Conservation (phyloP, 1,140 invertebrate species). For the Drosophila nikananu region DNA sequence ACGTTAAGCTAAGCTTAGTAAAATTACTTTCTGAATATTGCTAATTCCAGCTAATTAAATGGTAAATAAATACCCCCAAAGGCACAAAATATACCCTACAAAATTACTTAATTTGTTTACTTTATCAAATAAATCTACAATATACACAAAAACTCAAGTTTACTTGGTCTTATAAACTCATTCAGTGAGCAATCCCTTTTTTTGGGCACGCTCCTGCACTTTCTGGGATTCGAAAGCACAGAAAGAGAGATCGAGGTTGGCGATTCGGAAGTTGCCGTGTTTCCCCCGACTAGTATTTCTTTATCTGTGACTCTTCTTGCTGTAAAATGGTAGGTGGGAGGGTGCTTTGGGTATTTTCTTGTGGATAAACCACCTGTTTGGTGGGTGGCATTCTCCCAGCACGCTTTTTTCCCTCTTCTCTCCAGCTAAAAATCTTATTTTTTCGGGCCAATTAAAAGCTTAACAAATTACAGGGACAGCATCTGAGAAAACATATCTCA, state of each 20-base stretch:
- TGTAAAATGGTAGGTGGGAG: background rate
- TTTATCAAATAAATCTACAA: conserved; percentile 11
- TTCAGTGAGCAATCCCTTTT: background rate
- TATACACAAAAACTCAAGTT: background rate
- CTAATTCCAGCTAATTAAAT: background rate
- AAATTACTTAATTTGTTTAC: background rate
- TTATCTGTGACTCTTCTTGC: conserved; percentile 44
- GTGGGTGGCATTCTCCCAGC: conserved; percentile 21
- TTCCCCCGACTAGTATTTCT: conserved; percentile 18
- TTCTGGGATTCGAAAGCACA: conserved; percentile 50
- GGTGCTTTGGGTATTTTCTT: background rate
- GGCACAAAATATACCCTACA: background rate
- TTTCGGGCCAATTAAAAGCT: conserved; percentile 59
- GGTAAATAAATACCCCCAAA: background rate
- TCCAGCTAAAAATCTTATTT: background rate
- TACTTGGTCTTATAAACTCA: background rate
- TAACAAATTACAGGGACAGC: conserved; percentile 49
- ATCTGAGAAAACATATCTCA: conserved; percentile 32
- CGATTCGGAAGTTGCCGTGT: conserved; percentile 7
- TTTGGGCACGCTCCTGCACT: conserved; percentile 4
- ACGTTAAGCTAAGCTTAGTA: too few relatives aligned
- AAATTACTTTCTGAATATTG: too few relatives aligned
- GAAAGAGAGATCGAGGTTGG: conserved; percentile 1
- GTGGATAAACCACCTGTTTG: conserved; percentile 19
- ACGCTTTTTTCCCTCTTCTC: background rate